Evolutionary conservation across 1,140 invertebrate species (phyloP).

Genomic region (Tetramorium parvispinum): DNA sequence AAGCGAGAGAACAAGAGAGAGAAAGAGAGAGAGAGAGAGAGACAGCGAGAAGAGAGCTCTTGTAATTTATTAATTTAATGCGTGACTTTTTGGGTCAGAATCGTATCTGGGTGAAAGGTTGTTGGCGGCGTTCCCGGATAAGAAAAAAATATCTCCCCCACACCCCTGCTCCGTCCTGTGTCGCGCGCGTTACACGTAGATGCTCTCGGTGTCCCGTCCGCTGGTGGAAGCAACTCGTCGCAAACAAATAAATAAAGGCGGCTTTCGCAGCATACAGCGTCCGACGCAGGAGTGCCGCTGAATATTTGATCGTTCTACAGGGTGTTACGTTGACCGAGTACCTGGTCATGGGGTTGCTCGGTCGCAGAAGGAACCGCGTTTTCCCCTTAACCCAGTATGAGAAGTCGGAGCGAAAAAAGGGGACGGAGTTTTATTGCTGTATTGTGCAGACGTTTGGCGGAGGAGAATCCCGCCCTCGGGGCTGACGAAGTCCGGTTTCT

Average conservation of each 20-base stretch:
- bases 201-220: conserved; percentile 50
- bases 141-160: conserved; percentile 73
- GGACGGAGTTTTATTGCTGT: conserved; percentile 54
- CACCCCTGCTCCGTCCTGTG: conserved; percentile 40
- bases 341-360: conserved; percentile 50
- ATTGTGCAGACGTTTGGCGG: conserved; percentile 17
- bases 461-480: not conserved
- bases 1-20: not conserved
- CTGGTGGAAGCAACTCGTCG: conserved; percentile 45
- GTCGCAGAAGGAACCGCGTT: conserved; percentile 17
- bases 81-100: conserved; percentile 84
- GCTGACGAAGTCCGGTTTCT: not conserved
- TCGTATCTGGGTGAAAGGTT: conserved; percentile 77
- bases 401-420: conserved; percentile 28
- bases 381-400: conserved; percentile 66
- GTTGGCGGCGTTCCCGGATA: conserved; percentile 80
- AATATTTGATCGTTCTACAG: conserved; percentile 71
- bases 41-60: conserved; percentile 64
- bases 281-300: conserved; percentile 61
- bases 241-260: conserved; percentile 79
- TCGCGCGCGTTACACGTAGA: conserved; percentile 60
- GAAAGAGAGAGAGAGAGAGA: not conserved
- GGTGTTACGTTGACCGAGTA: conserved; percentile 65
- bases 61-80: conserved; percentile 85
- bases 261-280: conserved; percentile 31